Base-by-base conservation (phyloP, 2,888 invertebrate species). In the Dryadula phaetusa region DNA sequence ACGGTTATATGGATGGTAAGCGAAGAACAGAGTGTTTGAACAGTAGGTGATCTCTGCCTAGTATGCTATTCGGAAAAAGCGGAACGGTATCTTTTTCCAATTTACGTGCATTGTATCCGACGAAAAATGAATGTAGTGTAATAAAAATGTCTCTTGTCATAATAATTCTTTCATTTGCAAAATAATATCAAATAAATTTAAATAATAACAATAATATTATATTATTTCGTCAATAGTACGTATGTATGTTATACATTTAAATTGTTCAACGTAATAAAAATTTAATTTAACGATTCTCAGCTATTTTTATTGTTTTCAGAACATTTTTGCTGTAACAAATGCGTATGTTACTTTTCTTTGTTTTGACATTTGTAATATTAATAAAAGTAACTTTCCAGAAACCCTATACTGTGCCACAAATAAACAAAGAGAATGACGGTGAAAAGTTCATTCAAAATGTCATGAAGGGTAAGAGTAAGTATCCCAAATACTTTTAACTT, bases 401-500 rank as follows among this genome's bases (percentile, higher is more conserved):
- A 12, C 68, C 56, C 7, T 67, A n/a, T 16, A 64, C 66, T 46
- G 52, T 74, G 72, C 66, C 76, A 75, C 76, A 63, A 69, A 72
- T 70, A 46, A 62, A 73, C 62, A 53, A 74, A 8, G 70, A 67
- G 16, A 74, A 66, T 14, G 78, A 87, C 73, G 87, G 88, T 1
- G 77, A 78, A 64, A 46, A 76, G 28, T 86, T 77, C 69, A 18
- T 88, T 66, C 75, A 79, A 62, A 76, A 73, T 69, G 69, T 87
- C 69, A 32, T 76, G 69, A 54, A 78, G 76, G 83, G 80, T 60
- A 63, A 83, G 70, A 77, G 88, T 89, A 76, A 84, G 88, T 84
- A 64, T 28, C 6, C 0, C 3, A 28, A 28, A n/a, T 25, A 20
- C 34, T 28, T 5, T 32, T 28, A 32, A 16, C 25, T 14, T 32